Evolutionary conservation across 2,888 invertebrate species (phyloP).

Genomic region (Pseudococcus jackbeardsleyi): DNA sequence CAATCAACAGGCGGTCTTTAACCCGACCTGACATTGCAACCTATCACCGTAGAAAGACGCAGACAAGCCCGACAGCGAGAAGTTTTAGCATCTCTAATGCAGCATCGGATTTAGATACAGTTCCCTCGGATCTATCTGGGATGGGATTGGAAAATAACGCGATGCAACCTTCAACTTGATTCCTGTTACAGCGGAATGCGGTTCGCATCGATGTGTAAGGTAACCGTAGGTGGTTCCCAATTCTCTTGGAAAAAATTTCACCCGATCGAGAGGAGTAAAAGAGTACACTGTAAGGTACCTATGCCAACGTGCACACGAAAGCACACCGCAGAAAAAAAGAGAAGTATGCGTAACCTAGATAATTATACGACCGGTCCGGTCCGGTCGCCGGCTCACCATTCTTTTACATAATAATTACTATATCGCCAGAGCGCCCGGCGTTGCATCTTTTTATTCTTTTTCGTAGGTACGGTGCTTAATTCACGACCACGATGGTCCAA

Average conservation of each 20-base stretch:
- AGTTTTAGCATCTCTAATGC: background rate
- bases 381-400: constrained; percentile 6
- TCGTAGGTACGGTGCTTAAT: background rate
- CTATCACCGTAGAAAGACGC: background rate
- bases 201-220: constrained; percentile 51
- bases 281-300: background rate
- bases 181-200: constrained; percentile 59
- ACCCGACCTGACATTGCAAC: constrained; percentile 61
- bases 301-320: background rate
- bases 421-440: background rate
- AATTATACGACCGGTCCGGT: constrained; percentile 29
- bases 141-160: constrained; percentile 47
- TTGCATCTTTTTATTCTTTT: background rate
- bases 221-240: constrained; percentile 61
- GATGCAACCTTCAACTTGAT: constrained; percentile 61
- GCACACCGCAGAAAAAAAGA: constrained; percentile 18
- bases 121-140: constrained; percentile 19
- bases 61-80: background rate
- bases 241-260: constrained; percentile 48
- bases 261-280: background rate
- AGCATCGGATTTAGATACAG: background rate
- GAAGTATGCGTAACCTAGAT: constrained; percentile 41
- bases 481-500: background rate
- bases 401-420: constrained; percentile 13
- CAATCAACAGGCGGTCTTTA: constrained; percentile 58